Evolutionary conservation across 1,140 invertebrate genomes (phyloP).

Genomic region (Lycorma delicatula): DNA sequence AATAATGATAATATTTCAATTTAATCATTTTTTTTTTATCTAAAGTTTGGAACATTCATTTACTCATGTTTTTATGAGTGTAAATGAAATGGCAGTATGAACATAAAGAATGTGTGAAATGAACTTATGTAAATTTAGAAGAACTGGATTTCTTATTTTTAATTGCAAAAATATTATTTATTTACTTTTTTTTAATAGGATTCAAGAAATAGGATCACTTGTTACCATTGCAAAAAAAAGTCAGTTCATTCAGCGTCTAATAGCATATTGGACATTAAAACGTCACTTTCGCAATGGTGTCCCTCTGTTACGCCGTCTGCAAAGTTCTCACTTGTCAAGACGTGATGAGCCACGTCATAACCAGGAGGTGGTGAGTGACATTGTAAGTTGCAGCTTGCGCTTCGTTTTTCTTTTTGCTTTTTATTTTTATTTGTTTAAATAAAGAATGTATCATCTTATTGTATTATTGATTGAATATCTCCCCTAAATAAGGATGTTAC

Average conservation of each 20-base stretch:
- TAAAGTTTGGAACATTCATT: too few relatives aligned
- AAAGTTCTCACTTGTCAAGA: conserved; percentile 46
- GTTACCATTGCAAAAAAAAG: conserved; percentile 65
- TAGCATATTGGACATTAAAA: conserved; percentile 92
- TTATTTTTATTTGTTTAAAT: background rate
- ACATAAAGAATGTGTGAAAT: background rate
- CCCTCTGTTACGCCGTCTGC: conserved; percentile 77
- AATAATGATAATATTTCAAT: too few relatives aligned
- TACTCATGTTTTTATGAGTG: too few relatives aligned
- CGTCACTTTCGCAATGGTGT: conserved; percentile 94
- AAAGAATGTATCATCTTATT: background rate
- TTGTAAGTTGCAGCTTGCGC: conserved; percentile 22
- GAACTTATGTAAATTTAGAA: background rate
- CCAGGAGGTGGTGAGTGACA: conserved; percentile 26
- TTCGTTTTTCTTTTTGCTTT: background rate
- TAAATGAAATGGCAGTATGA: too few relatives aligned
- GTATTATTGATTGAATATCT: too few relatives aligned
- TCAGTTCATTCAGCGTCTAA: conserved; percentile 78
- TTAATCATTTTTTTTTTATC: too few relatives aligned
- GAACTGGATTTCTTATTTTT: too few relatives aligned
- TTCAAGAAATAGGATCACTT: conserved; percentile 71
- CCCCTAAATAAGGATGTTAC: too few relatives aligned
- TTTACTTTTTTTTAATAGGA: too few relatives aligned
- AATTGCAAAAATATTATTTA: too few relatives aligned
- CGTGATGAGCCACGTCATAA: conserved; percentile 25